These are phyloP conservation scores for Callyntrura sp. DNA, from an alignment of 2,888 invertebrate species.

Conservation along the genomic window DNA sequence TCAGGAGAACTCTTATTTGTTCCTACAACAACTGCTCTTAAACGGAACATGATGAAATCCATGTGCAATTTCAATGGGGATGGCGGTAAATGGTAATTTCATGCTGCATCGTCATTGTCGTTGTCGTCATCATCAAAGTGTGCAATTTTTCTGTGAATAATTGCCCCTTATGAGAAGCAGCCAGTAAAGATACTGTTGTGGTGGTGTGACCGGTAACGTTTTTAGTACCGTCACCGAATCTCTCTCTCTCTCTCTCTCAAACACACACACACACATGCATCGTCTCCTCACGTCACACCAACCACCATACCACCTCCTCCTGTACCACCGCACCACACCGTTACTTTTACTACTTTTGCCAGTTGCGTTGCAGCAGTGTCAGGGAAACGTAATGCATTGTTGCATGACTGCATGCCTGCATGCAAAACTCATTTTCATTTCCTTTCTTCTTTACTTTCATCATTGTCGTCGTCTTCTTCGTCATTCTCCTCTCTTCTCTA, in stretches of 20 bases:
- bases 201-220: background rate
- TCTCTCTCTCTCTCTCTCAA: too few species aligned
- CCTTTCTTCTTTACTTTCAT: slow-evolving; percentile 22
- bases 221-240: background rate
- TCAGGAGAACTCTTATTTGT: too few species aligned
- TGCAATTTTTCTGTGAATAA: background rate
- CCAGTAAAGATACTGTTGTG: background rate
- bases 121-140: background rate
- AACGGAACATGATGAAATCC: too few species aligned
- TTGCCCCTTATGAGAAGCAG: background rate
- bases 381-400: background rate
- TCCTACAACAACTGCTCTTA: too few species aligned
- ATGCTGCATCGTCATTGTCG: slow-evolving; percentile 29
- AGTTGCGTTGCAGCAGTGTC: slow-evolving; percentile 3
- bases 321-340: slow-evolving; percentile 7
- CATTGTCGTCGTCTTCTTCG: background rate
- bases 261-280: background rate
- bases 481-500: background rate
- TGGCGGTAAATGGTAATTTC: slow-evolving; percentile 41
- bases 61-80: background rate
- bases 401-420: too few species aligned
- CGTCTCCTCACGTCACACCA: background rate
- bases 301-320: background rate
- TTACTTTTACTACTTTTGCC: slow-evolving; percentile 26
- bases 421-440: slow-evolving; percentile 24